Evolutionary conservation across 1,140 invertebrate genomes (phyloP).

Genomic region (Gryllus bimaculatus): DNA sequence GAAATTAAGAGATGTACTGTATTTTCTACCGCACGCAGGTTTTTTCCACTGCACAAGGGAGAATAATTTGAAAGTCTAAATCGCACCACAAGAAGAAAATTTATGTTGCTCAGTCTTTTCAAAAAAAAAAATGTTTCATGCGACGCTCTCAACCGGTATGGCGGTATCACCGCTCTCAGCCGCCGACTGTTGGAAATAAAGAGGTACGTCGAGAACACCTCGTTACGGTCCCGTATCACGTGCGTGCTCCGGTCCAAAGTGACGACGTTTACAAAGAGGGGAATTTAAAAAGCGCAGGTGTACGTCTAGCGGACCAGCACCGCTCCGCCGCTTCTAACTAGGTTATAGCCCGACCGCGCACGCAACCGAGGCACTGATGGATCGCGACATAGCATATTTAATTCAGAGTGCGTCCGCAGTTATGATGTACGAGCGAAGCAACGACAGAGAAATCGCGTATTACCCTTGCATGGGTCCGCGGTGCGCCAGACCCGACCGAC

Average conservation of each 20-base stretch:
- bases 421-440: not conserved
- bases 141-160: not conserved
- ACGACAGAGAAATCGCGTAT: too few relatives aligned
- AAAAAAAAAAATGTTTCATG: not conserved
- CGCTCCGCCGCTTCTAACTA: not conserved
- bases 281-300: not conserved
- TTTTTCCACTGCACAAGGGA: not conserved
- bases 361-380: not conserved
- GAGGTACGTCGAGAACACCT: not conserved
- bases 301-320: not conserved
- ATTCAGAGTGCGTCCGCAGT: not conserved
- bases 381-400: not conserved
- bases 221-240: not conserved
- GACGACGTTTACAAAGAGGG: not conserved
- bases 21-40: too few relatives aligned
- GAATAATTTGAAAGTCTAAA: not conserved
- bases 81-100: not conserved
- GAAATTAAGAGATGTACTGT: too few relatives aligned
- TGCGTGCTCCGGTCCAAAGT: not conserved
- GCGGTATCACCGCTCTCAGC: not conserved
- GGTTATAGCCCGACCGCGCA: not conserved
- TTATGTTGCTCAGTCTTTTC: not conserved
- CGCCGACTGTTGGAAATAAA: not conserved
- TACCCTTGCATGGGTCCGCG: too few relatives aligned
- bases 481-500: too few relatives aligned